Base-by-base conservation (phyloP, 2,888 invertebrate genomes). In the Polietes domitor region DNA sequence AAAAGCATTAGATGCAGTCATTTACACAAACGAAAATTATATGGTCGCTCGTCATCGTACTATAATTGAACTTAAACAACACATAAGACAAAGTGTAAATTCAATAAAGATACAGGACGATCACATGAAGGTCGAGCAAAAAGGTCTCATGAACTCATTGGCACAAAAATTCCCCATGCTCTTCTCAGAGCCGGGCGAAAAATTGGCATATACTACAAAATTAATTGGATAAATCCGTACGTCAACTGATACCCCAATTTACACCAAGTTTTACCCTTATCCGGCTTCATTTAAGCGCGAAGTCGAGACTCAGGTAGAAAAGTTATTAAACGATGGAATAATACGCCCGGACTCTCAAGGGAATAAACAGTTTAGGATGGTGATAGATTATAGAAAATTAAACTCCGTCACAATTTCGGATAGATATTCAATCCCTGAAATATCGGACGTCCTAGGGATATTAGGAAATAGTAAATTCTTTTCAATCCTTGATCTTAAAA, bases 361-460 rank as follows among this genome's bases (percentile, higher is more conserved):
- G 4, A 10, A 63, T 19, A 78, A 74, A 75, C 47, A 77, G 61
- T 79, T 47, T 19, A 37, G 75, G n/a, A 63, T 77, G 65, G 80
- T 80, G n/a, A 80, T 78, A 3, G 84, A 76, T 15, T 84, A 80
- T 21, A 43, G 80, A 4, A 83, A 83, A 21, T 37, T 83, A 17
- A 83, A 83, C 17, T 6, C 32, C 0, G n/a, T 70, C 2, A 65
- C 68, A 12, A 68, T 53, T n/a, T 4, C 65, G 19, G 68, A 68
- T 15, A 50, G 32, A 26, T 65, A 77, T 19, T 61, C 77, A 0
- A 24, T 77, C 12, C 70, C 68, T 2, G 55, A 73, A 24, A 73
- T 73, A 12, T 26, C 32, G 15, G 79, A 70, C 5, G 79, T 80
- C 4, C 24, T 79, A n/a, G 21, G 50, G 3, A 72, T 73, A 41